Evolutionary conservation across 2,888 invertebrate genomes (phyloP).

Genomic region (Cerastis rubricosa): DNA sequence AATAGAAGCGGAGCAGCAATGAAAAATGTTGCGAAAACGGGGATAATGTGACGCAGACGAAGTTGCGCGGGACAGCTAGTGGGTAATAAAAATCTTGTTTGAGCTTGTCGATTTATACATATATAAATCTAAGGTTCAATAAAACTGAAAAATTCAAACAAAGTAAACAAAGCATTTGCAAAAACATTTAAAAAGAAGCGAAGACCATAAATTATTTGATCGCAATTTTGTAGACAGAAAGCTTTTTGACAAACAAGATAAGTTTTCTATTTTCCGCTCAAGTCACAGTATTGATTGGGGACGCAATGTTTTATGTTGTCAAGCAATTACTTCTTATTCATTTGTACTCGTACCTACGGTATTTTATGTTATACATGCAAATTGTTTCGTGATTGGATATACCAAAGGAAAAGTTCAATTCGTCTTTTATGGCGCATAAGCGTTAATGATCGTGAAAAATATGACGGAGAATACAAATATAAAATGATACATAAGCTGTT

Average conservation of each 20-base stretch:
- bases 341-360: neutral
- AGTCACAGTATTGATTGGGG: constrained; percentile 49
- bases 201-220: constrained; percentile 34
- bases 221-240: constrained; percentile 38
- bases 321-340: constrained; percentile 37
- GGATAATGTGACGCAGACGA: too few relatives aligned
- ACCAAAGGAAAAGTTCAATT: neutral
- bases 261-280: constrained; percentile 44
- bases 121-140: too few relatives aligned
- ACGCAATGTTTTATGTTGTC: constrained; percentile 9
- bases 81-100: neutral
- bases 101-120: too few relatives aligned
- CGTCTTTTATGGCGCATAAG: neutral
- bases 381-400: constrained; percentile 1
- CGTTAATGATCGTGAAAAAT: neutral
- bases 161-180: constrained; percentile 24
- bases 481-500: neutral
- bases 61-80: too few relatives aligned
- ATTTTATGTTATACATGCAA: neutral
- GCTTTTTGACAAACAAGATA: constrained; percentile 53
- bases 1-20: too few relatives aligned
- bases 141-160: neutral
- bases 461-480: neutral
- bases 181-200: constrained; percentile 13
- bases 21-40: too few relatives aligned